Base-by-base conservation (phyloP, 2,888 invertebrate species). In the Leucophenga montana region DNA sequence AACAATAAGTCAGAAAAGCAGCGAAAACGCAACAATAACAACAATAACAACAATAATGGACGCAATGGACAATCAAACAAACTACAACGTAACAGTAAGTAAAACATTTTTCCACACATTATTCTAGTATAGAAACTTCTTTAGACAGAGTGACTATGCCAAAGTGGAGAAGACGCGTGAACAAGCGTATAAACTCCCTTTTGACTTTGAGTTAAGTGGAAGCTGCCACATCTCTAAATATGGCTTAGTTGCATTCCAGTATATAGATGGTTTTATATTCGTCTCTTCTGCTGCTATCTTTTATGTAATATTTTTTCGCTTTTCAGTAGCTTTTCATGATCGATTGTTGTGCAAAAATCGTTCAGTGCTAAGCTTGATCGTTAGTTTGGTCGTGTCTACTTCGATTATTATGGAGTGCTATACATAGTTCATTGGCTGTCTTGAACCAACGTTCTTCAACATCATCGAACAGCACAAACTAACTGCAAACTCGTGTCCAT, bases 51-150 rank as follows among this genome's bases (percentile, higher is more conserved):
- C 39, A 74, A 73, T 33, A 77, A 75, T 75, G 85, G 85, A 69
- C 84, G 83, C 8, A 64, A 48, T 16, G 79, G 78, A 73, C 82
- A 80, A 73, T 80, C 79, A 59, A 79, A 80, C 71, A 82, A 78
- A 75, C 72, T 79, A 57, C 80, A 82, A 71, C 78, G 82, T 76
- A 84, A 84, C 76, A 82, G 84, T 84, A 80, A 82, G 77, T 74
- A 74, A 67, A 33, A 33, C 6, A 61, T 4, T 44, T 16, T 6
- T 27, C 14, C 33, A 11, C 9, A 61, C 6, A 44, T 14, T n/a
- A 31, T 11, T 39, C 39, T 39, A 1, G 9, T 8, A 39, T 39
- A 39, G 39, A 39, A 39, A 11, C 39, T 39, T 39, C 11, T 39
- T 39, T 39, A 39, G 8, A 27, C 27, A 27, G n/a, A n/a, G n/a